Evolutionary conservation across 2,888 invertebrate genomes (phyloP).

Genomic region (Amiota minor): DNA sequence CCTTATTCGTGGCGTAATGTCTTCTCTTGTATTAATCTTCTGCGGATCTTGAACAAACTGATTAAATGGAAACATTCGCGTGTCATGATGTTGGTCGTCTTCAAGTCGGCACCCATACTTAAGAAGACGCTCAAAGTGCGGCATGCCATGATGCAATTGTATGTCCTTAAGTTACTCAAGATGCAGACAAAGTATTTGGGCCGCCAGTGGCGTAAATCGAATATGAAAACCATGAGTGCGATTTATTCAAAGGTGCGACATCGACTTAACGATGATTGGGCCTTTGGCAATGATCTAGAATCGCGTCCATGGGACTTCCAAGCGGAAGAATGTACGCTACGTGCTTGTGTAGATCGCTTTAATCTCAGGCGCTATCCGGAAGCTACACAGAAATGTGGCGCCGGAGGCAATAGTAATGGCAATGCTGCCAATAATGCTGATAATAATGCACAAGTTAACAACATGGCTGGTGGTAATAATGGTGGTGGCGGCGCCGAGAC

Average conservation of each 20-base stretch:
- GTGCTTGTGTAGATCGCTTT: conserved; percentile 95
- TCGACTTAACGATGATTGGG: conserved; percentile 99
- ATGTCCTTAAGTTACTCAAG: conserved; percentile 96
- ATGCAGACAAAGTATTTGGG: conserved; percentile 99
- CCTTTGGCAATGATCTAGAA: conserved; percentile 98
- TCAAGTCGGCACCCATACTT: conserved; percentile 98
- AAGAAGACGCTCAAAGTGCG: conserved; percentile 96
- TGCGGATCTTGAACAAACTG: conserved; percentile 96
- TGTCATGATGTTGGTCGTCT: conserved; percentile 99
- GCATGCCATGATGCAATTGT: conserved; percentile 97
- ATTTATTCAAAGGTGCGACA: conserved; percentile 98
- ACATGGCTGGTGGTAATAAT: conserved; percentile 56
- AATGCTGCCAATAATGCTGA: conserved; percentile 66
- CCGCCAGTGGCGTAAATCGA: conserved; percentile 98
- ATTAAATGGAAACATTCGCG: conserved; percentile 99
- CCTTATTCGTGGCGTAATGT: conserved; percentile 98
- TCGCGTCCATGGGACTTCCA: conserved; percentile 99
- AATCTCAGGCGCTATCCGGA: conserved; percentile 91
- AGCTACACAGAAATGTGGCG: conserved; percentile 72
- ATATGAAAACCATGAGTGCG: conserved; percentile 99
- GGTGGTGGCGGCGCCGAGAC: conserved; percentile 53
- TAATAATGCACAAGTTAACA: conserved; percentile 64
- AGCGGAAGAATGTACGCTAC: conserved; percentile 95
- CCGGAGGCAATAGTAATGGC: conserved; percentile 62
- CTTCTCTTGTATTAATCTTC: conserved; percentile 96